Evolutionary conservation across 2,797 vertebrate species (phyloP).

Genomic region (Tiaroga cobitis): DNA sequence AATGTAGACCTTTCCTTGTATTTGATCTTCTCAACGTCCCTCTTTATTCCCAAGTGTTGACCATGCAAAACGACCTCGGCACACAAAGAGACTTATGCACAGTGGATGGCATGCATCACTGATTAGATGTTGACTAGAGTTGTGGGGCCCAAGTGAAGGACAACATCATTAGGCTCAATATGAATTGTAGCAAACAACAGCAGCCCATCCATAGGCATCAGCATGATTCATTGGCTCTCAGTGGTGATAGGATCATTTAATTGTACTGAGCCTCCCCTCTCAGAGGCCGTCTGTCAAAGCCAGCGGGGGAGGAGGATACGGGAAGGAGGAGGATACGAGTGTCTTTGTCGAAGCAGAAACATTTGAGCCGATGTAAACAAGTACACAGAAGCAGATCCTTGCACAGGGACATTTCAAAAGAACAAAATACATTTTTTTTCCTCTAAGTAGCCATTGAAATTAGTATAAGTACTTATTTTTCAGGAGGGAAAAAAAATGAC

Average conservation of each 20-base stretch:
- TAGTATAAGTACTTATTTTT: no score
- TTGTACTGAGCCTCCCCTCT: slow-evolving; percentile 63
- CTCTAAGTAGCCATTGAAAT: no score
- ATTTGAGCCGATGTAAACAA: slow-evolving; percentile 9
- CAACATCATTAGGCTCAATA: slow-evolving; percentile 76
- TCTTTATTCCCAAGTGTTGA: slow-evolving; percentile 14
- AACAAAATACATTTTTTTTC: neutral
- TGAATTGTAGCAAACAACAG: slow-evolving; percentile 69
- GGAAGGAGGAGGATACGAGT: neutral
- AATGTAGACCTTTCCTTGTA: neutral
- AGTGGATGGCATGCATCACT: slow-evolving; percentile 11
- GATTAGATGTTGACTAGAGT: slow-evolving; percentile 12
- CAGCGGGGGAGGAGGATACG: neutral
- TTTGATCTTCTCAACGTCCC: slow-evolving; percentile 10
- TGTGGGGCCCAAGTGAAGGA: slow-evolving; percentile 67
- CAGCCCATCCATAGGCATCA: slow-evolving; percentile 74
- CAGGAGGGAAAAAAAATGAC: neutral
- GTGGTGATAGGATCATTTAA: slow-evolving; percentile 69
- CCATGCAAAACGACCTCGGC: neutral
- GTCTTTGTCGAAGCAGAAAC: slow-evolving; percentile 1
- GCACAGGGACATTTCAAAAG: no score
- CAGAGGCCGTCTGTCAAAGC: slow-evolving; percentile 25
- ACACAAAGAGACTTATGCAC: neutral
- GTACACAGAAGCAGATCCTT: neutral
- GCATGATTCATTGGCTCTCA: slow-evolving; percentile 71